These are phyloP conservation scores for Drosophila jambulina DNA, from an alignment of 1,140 invertebrate species.

Conservation along the genomic window DNA sequence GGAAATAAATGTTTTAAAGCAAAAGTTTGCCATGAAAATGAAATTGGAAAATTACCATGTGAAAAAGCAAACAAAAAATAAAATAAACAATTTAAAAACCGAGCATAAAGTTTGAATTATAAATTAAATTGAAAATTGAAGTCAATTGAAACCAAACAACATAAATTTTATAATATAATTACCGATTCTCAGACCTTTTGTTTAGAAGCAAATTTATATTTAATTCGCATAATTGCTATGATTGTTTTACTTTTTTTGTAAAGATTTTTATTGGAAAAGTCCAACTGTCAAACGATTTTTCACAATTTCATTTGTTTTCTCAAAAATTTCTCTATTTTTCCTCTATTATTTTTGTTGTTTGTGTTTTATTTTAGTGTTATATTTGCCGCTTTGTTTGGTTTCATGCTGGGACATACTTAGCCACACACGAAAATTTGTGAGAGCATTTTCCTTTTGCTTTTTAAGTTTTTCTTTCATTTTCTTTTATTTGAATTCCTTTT, in stretches of 20 bases:
- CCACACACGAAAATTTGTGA: slow-evolving; percentile 5
- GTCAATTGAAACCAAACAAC: slow-evolving; percentile 8
- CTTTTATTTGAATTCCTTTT: neutral
- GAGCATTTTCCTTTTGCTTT: slow-evolving; percentile 5
- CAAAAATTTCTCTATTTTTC: neutral
- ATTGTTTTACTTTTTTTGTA: neutral
- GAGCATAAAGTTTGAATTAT: neutral
- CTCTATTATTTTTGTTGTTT: neutral
- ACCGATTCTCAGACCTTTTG: no score
- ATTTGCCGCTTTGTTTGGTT: slow-evolving; percentile 12
- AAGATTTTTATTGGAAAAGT: slow-evolving; percentile 3
- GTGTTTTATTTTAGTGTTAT: slow-evolving; percentile 4
- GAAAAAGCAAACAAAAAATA: neutral
- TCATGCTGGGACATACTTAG: slow-evolving; percentile 27
- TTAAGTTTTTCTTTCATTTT: slow-evolving; percentile 17
- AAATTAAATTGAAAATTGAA: neutral
- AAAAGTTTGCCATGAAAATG: neutral
- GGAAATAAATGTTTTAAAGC: neutral
- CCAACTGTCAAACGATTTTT: slow-evolving; percentile 24
- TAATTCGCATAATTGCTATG: no score
- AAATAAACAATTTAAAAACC: neutral
- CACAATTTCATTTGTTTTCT: slow-evolving; percentile 3
- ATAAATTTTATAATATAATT: neutral
- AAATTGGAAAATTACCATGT: neutral
- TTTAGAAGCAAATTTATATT: no score